Evolutionary conservation across 2,113 vertebrate species (phyloP).

Genomic region (Carettochelys insculpta): DNA sequence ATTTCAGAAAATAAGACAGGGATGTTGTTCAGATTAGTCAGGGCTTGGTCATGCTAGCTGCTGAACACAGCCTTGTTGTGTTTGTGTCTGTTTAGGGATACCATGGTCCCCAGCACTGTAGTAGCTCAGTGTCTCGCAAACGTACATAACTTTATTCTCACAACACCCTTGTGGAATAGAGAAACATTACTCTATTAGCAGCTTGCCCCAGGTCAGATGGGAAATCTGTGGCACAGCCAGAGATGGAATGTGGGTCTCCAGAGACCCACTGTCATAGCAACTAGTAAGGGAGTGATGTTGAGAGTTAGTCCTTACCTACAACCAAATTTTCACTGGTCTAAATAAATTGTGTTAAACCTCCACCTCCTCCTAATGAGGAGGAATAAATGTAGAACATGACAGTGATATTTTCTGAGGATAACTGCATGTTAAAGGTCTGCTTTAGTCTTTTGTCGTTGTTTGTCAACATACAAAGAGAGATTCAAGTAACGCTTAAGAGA

Average conservation of each 20-base stretch:
- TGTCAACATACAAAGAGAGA: not conserved
- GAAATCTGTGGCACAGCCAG: not conserved
- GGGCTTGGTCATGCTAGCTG: not conserved
- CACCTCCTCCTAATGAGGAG: not conserved
- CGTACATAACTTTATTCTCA: not conserved
- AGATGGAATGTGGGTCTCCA: not conserved
- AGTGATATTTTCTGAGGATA: not conserved
- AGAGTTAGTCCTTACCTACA: not conserved
- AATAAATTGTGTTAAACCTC: not conserved
- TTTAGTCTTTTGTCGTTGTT: no score
- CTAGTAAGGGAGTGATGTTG: not conserved
- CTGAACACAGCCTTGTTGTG: not conserved
- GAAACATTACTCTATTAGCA: not conserved
- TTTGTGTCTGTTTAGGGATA: not conserved
- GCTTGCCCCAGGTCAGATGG: not conserved
- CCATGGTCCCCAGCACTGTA: not conserved
- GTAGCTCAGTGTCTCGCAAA: not conserved
- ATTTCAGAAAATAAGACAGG: not conserved
- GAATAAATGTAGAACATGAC: conserved; percentile 35
- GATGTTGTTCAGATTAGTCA: not conserved
- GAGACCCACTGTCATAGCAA: not conserved
- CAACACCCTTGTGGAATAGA: not conserved
- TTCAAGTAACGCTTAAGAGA: not conserved
- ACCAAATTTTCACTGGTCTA: not conserved
- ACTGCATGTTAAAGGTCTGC: not conserved